A percentile compares a stretch with the other conserved stretches of the same genome.
phyloP scores from a whole-genome alignment of 2,113 vertebrate genomes.

The Microtus montanus region DNA sequence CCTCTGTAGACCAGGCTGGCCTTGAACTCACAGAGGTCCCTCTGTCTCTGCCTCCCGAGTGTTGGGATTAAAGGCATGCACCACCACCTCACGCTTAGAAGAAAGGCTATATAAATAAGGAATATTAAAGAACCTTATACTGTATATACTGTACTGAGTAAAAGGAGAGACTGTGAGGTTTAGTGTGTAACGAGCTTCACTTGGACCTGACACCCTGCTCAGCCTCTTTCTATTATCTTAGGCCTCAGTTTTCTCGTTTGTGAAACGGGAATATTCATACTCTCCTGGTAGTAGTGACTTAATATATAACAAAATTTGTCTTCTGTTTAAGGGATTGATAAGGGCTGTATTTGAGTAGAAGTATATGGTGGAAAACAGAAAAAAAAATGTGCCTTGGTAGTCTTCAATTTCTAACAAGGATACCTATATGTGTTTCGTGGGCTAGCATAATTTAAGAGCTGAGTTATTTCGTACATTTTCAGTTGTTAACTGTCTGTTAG shows the following conservation, averaged over 20 bases:
- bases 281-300: not conserved
- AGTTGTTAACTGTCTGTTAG: constrained; percentile 23
- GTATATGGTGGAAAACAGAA: not conserved
- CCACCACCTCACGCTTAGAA: not conserved
- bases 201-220: not conserved
- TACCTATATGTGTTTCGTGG: not conserved
- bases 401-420: not conserved
- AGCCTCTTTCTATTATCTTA: not conserved
- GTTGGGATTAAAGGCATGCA: no score
- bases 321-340: not conserved
- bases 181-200: not conserved
- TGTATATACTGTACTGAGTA: not conserved
- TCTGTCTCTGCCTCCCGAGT: no score
- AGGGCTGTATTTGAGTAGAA: not conserved
- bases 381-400: not conserved
- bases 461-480: constrained; percentile 17
- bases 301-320: not conserved
- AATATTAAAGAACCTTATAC: not conserved
- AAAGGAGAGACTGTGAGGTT: not conserved
- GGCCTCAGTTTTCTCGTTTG: not conserved
- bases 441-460: constrained; percentile 19
- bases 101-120: not conserved
- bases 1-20: no score
- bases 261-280: not conserved
- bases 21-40: no score